phyloP scores from a whole-genome alignment of 37 sponge, comb jelly and placozoan genomes.

The Haliclona indistincta region DNA sequence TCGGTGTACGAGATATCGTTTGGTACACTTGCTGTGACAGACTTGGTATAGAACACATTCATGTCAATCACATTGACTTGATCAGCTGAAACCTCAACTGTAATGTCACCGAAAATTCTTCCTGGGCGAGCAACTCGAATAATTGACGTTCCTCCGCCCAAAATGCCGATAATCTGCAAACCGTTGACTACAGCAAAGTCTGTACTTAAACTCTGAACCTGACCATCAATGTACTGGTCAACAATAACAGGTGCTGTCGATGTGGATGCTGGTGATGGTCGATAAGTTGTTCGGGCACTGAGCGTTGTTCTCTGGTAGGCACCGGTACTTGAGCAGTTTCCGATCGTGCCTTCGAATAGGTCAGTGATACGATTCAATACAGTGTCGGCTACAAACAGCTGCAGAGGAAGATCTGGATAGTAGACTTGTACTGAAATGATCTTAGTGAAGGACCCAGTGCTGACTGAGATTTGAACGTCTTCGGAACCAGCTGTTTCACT shows the following conservation, averaged over 20 bases:
- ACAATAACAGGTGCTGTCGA: conserved; percentile 18
- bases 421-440: conserved; percentile 45
- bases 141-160: conserved; percentile 13
- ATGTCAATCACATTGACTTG: conserved; percentile 24
- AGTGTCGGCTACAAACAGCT: conserved; percentile 14
- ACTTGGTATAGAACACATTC: conserved; percentile 16
- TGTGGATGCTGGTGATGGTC: neutral
- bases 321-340: conserved; percentile 6
- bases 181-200: conserved; percentile 13
- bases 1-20: conserved; percentile 10
- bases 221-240: conserved; percentile 17
- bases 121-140: neutral
- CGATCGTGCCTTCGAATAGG: neutral
- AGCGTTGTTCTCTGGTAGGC: conserved; percentile 44
- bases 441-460: conserved; percentile 15
- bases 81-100: conserved; percentile 13
- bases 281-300: conserved; percentile 39
- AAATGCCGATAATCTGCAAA: conserved; percentile 14
- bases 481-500: conserved; percentile 31
- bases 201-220: neutral
- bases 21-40: neutral
- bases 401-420: conserved; percentile 52
- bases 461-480: conserved; percentile 10
- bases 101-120: conserved; percentile 1
- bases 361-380: conserved; percentile 49